Percentiles rank a stretch among this genome's conserved stretches.
Evolutionary conservation across 2,113 vertebrate genomes (phyloP).

Genomic region (Sapayoa aenigma): DNA sequence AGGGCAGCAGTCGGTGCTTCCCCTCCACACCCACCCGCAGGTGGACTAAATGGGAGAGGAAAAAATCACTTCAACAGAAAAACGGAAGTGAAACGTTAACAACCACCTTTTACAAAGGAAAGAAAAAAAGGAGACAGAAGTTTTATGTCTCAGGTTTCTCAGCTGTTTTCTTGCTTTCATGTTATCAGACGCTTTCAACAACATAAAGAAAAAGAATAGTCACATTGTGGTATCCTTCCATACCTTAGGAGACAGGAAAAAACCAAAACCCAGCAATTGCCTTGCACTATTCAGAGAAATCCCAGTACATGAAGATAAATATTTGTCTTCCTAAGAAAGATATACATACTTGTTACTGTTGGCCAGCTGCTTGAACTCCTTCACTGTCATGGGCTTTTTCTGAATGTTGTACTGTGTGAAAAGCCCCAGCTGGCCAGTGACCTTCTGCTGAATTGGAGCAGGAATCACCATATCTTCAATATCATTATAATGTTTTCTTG

Average conservation of each 20-base stretch:
- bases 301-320: not conserved
- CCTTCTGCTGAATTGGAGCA: slow-evolving; percentile 82
- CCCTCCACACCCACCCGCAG: too few relatives aligned
- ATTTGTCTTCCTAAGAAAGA: not conserved
- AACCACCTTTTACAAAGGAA: not conserved
- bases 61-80: too few relatives aligned
- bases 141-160: not conserved
- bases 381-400: slow-evolving; percentile 82
- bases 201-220: not conserved
- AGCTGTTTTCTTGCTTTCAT: not conserved
- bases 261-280: not conserved
- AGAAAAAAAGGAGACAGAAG: not conserved
- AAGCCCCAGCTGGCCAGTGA: slow-evolving; percentile 77
- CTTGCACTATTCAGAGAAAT: not conserved
- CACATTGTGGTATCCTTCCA: not conserved
- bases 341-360: slow-evolving; percentile 79
- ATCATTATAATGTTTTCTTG: slow-evolving; percentile 77
- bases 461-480: slow-evolving; percentile 81
- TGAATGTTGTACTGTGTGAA: slow-evolving; percentile 81
- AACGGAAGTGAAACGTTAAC: too few relatives aligned
- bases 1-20: too few relatives aligned
- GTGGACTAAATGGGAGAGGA: too few relatives aligned
- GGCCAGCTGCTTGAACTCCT: slow-evolving; percentile 77
- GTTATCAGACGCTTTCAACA: not conserved
- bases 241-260: not conserved